Conservation (phyloP, 2,888 invertebrate species). For the Fissipunctia ypsillon region DNA sequence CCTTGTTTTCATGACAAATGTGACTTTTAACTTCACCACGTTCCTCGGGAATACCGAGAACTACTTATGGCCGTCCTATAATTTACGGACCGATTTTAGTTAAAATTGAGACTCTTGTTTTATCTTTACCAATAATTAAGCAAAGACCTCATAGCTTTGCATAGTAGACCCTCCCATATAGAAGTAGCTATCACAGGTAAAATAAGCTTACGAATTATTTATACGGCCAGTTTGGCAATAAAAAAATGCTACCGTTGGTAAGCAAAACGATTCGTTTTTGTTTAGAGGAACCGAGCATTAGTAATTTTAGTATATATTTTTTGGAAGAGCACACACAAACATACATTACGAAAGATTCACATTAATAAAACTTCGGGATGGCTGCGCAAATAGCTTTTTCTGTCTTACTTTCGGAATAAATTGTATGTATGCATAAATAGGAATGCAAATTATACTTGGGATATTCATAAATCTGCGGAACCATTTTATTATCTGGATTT, state of each 20-base stretch:
- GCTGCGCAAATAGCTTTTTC: constrained; percentile 16
- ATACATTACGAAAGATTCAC: constrained; percentile 23
- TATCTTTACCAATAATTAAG: too few relatives aligned
- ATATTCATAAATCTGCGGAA: constrained; percentile 3
- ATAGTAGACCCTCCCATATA: too few relatives aligned
- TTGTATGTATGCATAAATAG: background rate
- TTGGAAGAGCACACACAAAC: background rate
- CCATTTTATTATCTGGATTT: background rate
- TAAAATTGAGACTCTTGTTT: too few relatives aligned
- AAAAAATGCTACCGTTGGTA: too few relatives aligned
- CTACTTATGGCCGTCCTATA: too few relatives aligned
- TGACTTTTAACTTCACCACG: constrained; percentile 46
- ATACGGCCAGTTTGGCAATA: too few relatives aligned
- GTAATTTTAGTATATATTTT: constrained; percentile 5
- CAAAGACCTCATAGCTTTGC: too few relatives aligned
- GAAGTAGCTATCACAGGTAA: too few relatives aligned
- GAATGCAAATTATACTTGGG: constrained; percentile 15
- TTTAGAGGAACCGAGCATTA: too few relatives aligned
- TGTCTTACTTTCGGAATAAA: constrained; percentile 19
- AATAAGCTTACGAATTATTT: too few relatives aligned
- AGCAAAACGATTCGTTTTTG: too few relatives aligned
- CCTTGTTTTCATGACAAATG: constrained; percentile 54
- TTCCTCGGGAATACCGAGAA: constrained; percentile 23
- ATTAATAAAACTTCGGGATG: constrained; percentile 38
- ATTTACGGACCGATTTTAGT: too few relatives aligned